Evolutionary conservation across 2,113 vertebrate species (phyloP).

Genomic region (Brachirus orientalis): DNA sequence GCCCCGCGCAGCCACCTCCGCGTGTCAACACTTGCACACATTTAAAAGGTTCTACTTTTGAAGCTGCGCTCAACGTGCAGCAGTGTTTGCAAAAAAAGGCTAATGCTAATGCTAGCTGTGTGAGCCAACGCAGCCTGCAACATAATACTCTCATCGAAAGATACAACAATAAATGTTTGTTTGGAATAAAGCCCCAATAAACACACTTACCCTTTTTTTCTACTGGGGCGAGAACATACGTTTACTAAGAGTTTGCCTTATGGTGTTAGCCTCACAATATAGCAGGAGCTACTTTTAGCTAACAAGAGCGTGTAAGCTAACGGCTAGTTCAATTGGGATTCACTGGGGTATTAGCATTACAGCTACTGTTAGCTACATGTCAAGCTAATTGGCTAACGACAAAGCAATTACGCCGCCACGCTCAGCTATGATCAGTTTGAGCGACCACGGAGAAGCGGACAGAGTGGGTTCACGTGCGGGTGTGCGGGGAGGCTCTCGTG

Average conservation of each 20-base stretch:
- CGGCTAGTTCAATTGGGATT: conserved; percentile 22
- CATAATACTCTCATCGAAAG: no score
- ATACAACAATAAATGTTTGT: neutral
- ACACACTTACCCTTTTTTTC: accelerated
- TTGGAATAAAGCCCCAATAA: neutral
- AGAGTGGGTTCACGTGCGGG: neutral
- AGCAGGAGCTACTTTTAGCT: conserved; percentile 9
- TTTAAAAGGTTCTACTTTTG: no score
- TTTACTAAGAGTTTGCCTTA: neutral
- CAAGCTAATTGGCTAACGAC: conserved; percentile 7
- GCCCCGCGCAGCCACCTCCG: no score
- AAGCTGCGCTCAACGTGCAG: conserved; percentile 9
- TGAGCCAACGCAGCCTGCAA: conserved; percentile 22
- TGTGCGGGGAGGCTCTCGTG: no score
- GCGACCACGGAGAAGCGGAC: accelerated
- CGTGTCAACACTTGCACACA: no score
- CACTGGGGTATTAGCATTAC: conserved; percentile 25
- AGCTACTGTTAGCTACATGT: conserved; percentile 49
- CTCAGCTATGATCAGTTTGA: accelerated
- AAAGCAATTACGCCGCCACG: neutral
- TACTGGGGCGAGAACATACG: no score
- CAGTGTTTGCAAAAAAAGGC: conserved; percentile 29
- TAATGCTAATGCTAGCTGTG: conserved; percentile 13
- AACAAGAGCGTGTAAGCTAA: conserved; percentile 18
- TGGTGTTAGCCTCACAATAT: neutral